Conservation (phyloP, 1,140 invertebrate species). For the Vanessa tameamea region DNA sequence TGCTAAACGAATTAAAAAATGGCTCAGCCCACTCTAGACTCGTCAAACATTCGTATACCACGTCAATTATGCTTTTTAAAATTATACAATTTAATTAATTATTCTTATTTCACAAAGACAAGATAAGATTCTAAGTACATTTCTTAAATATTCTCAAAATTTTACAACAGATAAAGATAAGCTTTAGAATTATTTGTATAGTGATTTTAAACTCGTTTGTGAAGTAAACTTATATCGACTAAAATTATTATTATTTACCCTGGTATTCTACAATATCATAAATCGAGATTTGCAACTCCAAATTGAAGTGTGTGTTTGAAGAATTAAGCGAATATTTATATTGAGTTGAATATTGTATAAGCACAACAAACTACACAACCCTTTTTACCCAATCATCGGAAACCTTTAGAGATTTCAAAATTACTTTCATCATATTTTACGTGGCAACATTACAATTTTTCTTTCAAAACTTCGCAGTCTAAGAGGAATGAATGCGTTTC, state of each 20-base stretch:
- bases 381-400: conserved; percentile 67
- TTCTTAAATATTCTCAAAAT: conserved; percentile 33
- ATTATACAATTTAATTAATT: conserved; percentile 10
- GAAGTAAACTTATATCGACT: conserved; percentile 35
- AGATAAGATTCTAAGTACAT: conserved; percentile 20
- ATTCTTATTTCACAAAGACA: conserved; percentile 18
- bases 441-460: background rate
- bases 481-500: conserved; percentile 36
- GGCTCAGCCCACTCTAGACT: conserved; percentile 35
- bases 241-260: conserved; percentile 42
- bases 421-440: conserved; percentile 24
- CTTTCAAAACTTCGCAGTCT: conserved; percentile 37
- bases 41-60: conserved; percentile 29
- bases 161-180: conserved; percentile 26
- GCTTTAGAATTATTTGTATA: conserved; percentile 32
- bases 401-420: conserved; percentile 65
- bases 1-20: conserved; percentile 51
- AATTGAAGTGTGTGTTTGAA: conserved; percentile 26
- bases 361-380: conserved; percentile 76
- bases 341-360: conserved; percentile 62
- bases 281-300: conserved; percentile 31
- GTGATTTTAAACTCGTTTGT: conserved; percentile 32
- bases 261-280: conserved; percentile 39
- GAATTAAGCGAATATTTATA: conserved; percentile 44
- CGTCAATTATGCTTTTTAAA: conserved; percentile 15